These are phyloP conservation scores for Hyppa rectilinea DNA, from an alignment of 2,888 invertebrate species.

Conservation along the genomic window DNA sequence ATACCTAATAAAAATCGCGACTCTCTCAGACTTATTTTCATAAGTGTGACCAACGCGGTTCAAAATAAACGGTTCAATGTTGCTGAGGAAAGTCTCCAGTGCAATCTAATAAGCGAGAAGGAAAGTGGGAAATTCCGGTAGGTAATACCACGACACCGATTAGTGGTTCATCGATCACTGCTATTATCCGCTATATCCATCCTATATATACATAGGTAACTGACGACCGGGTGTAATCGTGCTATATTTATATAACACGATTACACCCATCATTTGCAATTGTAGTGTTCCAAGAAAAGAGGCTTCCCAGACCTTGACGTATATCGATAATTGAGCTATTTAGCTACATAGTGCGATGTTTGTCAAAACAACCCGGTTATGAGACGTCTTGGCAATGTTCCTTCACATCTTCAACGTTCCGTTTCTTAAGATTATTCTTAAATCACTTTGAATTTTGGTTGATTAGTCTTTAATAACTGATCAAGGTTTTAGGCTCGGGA, in stretches of 20 bases:
- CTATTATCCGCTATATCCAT: constrained; percentile 38
- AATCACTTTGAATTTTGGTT: constrained; percentile 22
- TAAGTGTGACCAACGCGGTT: constrained; percentile 17
- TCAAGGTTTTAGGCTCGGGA: constrained; percentile 18
- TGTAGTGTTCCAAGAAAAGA: constrained; percentile 42
- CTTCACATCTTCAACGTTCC: constrained; percentile 24
- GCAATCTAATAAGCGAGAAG: constrained; percentile 48
- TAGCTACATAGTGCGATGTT: constrained; percentile 41
- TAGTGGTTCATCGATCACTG: constrained; percentile 56
- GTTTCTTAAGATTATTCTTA: constrained; percentile 32
- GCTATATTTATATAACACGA: constrained; percentile 56
- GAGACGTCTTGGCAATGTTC: constrained; percentile 55
- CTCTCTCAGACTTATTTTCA: constrained; percentile 40
- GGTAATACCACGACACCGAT: constrained; percentile 39
- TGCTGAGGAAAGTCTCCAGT: constrained; percentile 3
- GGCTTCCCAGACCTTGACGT: constrained; percentile 55
- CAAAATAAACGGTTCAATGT: constrained; percentile 41
- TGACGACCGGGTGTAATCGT: constrained; percentile 51
- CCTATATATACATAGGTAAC: constrained; percentile 59
- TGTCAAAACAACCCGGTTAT: constrained; percentile 46
- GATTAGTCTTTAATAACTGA: constrained; percentile 17
- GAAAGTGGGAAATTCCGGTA: constrained; percentile 36
- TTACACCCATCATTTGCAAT: constrained; percentile 55
- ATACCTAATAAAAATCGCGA: constrained; percentile 21
- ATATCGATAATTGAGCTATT: constrained; percentile 59